Conservation (phyloP, 2,888 invertebrate genomes). For the Latrodectus hesperus region DNA sequence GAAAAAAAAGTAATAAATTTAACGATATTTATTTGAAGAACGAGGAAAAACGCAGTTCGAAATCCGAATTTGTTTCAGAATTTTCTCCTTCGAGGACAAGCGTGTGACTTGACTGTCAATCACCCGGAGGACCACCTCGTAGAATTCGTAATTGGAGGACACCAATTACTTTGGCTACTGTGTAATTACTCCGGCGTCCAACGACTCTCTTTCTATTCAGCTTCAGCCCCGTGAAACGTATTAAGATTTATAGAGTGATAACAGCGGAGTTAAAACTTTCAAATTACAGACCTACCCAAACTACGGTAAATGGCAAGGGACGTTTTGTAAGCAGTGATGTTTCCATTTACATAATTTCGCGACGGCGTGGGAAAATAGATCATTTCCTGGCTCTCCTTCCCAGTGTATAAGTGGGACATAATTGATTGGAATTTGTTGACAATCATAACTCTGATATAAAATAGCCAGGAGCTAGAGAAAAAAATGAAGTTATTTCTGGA, state of each 20-base stretch:
- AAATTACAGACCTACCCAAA: not conserved
- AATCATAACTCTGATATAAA: not conserved
- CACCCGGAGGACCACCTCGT: constrained; percentile 44
- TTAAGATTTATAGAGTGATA: constrained; percentile 64
- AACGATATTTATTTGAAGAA: no score
- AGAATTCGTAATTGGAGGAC: constrained; percentile 58
- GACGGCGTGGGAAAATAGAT: not conserved
- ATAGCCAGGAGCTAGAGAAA: no score
- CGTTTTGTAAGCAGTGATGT: not conserved
- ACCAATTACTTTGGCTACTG: constrained; percentile 62
- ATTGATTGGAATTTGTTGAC: not conserved
- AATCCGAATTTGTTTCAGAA: no score
- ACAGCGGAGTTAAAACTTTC: not conserved
- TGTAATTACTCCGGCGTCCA: constrained; percentile 52
- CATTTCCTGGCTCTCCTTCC: not conserved
- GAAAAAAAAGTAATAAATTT: no score
- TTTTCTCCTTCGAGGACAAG: not conserved
- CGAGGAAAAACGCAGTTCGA: no score
- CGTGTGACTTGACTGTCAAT: constrained; percentile 53
- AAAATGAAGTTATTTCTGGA: no score
- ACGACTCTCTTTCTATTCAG: not conserved
- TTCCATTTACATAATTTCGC: not conserved
- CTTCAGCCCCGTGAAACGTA: constrained; percentile 6
- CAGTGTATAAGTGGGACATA: not conserved
- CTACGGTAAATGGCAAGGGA: not conserved